phyloP scores from a whole-genome alignment of 2,113 vertebrate species.

The Oplegnathus fasciatus region DNA sequence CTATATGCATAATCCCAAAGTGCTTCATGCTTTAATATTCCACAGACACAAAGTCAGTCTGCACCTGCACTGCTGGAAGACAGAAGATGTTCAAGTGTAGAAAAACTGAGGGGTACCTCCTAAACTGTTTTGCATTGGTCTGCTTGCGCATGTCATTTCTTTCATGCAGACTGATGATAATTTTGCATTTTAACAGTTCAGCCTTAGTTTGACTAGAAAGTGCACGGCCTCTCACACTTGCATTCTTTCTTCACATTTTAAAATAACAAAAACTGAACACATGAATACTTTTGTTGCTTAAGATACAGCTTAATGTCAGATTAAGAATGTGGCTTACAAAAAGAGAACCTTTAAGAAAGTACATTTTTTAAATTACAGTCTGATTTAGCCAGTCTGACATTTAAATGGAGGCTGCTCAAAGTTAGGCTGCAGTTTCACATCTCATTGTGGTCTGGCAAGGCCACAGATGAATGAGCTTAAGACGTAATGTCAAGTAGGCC shows the following conservation, averaged over 20 bases:
- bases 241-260: background rate
- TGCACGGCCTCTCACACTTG: background rate
- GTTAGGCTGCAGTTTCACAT: slow-evolving; percentile 28
- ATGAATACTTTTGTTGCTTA: background rate
- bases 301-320: background rate
- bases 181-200: background rate
- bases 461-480: slow-evolving; percentile 8
- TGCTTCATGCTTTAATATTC: background rate
- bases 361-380: background rate
- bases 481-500: slow-evolving; percentile 21
- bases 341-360: background rate
- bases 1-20: background rate
- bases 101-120: background rate
- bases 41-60: background rate
- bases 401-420: slow-evolving; percentile 12
- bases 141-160: background rate
- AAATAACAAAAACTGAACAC: background rate
- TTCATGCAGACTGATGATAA: background rate
- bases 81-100: background rate
- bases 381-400: background rate
- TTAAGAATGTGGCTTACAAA: background rate
- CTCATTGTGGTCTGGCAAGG: slow-evolving; percentile 23
- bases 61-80: background rate
- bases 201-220: background rate
- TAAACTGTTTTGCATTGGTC: background rate